These are phyloP conservation scores for Phenganax stokvisi DNA, from an alignment of 92 coral and sea anemone species.

Conservation along the genomic window DNA sequence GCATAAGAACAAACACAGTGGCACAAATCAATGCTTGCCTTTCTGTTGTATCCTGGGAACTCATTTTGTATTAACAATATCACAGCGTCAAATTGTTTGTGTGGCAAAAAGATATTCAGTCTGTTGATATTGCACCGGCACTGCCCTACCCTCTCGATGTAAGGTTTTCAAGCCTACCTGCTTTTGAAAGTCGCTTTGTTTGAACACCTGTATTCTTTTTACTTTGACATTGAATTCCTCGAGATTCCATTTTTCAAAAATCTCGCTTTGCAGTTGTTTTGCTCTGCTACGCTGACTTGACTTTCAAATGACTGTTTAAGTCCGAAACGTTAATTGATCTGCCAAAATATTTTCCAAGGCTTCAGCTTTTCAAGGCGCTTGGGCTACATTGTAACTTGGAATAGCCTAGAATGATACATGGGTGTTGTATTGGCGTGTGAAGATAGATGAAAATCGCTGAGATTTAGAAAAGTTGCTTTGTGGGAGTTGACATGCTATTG, in stretches of 20 bases:
- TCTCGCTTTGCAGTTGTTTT: neutral
- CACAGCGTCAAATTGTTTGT: neutral
- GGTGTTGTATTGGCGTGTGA: neutral
- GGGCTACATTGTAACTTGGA: neutral
- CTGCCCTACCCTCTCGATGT: neutral
- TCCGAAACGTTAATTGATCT: neutral
- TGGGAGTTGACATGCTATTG: conserved; percentile 23
- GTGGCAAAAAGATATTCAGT: neutral
- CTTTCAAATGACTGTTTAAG: neutral
- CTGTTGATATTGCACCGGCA: conserved; percentile 20
- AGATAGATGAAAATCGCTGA: neutral
- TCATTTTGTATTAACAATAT: too few relatives aligned
- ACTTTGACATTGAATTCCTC: conserved; percentile 24
- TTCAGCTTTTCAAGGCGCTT: neutral
- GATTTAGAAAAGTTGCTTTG: neutral
- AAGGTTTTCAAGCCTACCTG: conserved; percentile 3
- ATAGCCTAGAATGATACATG: neutral
- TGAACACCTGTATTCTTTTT: conserved; percentile 24
- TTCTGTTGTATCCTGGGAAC: too few relatives aligned
- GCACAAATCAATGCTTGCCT: too few relatives aligned
- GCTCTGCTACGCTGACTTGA: neutral
- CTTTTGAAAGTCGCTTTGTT: conserved; percentile 29
- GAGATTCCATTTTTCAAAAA: conserved; percentile 7
- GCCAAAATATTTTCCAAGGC: neutral
- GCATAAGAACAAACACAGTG: too few relatives aligned